Evolutionary conservation across 1,140 invertebrate genomes (phyloP), one percentile per base, ranked within the genome.

Genomic region (Lordiphosa mommai): DNA sequence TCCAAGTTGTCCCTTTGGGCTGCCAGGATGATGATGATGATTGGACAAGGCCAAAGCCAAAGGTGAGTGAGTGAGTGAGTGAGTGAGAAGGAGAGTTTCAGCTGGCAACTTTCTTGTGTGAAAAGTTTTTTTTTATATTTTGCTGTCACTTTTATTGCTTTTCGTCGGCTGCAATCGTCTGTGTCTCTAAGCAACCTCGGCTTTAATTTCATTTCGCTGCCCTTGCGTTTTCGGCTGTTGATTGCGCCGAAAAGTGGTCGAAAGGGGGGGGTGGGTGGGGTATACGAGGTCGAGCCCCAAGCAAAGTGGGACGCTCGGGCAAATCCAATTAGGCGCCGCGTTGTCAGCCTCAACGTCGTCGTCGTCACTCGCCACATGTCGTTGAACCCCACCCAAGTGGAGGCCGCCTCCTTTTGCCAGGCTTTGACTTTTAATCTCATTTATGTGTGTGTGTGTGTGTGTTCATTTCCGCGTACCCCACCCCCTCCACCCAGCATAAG

Each of bases 291-390:
- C 43, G 32, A 48, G 12, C 29, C 14, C 32, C n/a, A n/a, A 1
- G 13, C 23, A 14, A 64, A 82, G 71, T 82, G 55, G 63, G 66
- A 64, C 76, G 76, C 71, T 59, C 66, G 72, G 59, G 71, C 77
- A 82, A 80, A 82, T 82, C 76, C 77, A 82, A 82, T 82, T 82
- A 82, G 76, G 70, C 76, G 66, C 38, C 70, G 66, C 61, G 68
- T 60, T 72, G 70, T 52, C 57, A 61, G 58, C 70, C 51, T 56
- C 68, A 55, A 49, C 20, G 20, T 23, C 16, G 16, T 17, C 20
- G 20, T 23, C 20, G 20, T 23, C 20, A 48, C 58, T 53, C 51
- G 40, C 52, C 55, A 68, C 65, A 68, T 68, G 65, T 68, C 65
- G 64, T 68, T 68, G 64, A 68, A 68, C 65, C 65, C 64, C 17